phyloP scores from a whole-genome alignment of 2,113 vertebrate species.

The Herpetotheres cachinnans region DNA sequence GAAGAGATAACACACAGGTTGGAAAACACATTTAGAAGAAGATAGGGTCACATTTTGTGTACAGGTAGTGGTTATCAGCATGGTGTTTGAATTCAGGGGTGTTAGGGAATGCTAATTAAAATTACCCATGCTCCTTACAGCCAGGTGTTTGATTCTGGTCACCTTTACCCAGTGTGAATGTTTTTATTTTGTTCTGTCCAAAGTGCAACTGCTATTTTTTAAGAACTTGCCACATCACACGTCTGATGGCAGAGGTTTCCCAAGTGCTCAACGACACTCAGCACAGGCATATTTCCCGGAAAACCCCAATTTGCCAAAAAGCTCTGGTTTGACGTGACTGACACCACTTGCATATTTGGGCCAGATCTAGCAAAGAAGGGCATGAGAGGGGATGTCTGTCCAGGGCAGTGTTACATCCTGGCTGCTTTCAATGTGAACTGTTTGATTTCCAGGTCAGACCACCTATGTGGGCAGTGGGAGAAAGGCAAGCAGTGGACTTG shows the following conservation, averaged over 20 bases:
- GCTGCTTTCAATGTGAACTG: background rate
- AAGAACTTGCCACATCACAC: background rate
- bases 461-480: background rate
- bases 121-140: background rate
- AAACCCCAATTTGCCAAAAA: background rate
- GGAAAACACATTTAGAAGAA: background rate
- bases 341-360: background rate
- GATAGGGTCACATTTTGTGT: rapidly evolving
- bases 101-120: background rate
- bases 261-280: rapidly evolving
- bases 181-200: background rate
- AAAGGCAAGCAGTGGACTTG: background rate
- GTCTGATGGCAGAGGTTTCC: background rate
- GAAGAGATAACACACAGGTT: background rate
- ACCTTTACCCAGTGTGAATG: background rate
- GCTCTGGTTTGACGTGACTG: background rate
- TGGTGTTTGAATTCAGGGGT: background rate
- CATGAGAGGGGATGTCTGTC: background rate
- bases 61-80: background rate
- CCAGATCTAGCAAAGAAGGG: background rate
- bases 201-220: background rate
- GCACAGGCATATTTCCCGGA: background rate
- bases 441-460: background rate
- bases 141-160: background rate
- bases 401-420: background rate